Evolutionary conservation across 2,113 vertebrate genomes (phyloP).

Genomic region (Oncorhynchus kisutch): DNA sequence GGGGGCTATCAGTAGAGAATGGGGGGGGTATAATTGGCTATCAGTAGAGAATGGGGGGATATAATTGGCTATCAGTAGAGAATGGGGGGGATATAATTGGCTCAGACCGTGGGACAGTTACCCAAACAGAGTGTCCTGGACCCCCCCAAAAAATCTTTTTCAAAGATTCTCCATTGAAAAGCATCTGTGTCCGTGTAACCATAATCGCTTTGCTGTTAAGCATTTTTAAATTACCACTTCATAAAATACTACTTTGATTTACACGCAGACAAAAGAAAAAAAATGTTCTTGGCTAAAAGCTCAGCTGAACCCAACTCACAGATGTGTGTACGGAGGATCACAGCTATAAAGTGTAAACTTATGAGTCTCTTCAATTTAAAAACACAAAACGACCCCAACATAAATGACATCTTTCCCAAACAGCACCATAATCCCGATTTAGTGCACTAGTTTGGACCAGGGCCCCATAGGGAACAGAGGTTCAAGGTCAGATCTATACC

Average conservation of each 20-base stretch:
- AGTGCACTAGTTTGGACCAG: too few relatives aligned
- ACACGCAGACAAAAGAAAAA: not conserved
- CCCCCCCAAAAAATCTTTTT: not conserved
- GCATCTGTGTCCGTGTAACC: not conserved
- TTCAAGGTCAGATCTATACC: not conserved
- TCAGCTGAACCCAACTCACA: not conserved
- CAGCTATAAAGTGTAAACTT: slow-evolving; percentile 34
- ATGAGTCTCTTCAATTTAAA: not conserved
- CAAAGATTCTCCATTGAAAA: not conserved
- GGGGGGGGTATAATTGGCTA: too few relatives aligned
- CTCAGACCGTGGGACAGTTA: too few relatives aligned
- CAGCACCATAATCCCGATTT: not conserved
- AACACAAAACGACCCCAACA: not conserved
- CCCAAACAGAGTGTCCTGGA: not conserved
- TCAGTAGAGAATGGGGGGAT: too few relatives aligned
- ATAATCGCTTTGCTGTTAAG: not conserved
- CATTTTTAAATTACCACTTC: not conserved
- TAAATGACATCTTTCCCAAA: not conserved
- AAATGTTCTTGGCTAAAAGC: not conserved
- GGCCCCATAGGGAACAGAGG: too few relatives aligned
- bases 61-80: not conserved
- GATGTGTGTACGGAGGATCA: slow-evolving; percentile 7
- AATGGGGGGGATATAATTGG: not conserved
- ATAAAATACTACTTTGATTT: not conserved
- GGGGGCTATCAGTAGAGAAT: too few relatives aligned